phyloP scores from a whole-genome alignment of 2,888 invertebrate genomes.

The Eupithecia vulgata region DNA sequence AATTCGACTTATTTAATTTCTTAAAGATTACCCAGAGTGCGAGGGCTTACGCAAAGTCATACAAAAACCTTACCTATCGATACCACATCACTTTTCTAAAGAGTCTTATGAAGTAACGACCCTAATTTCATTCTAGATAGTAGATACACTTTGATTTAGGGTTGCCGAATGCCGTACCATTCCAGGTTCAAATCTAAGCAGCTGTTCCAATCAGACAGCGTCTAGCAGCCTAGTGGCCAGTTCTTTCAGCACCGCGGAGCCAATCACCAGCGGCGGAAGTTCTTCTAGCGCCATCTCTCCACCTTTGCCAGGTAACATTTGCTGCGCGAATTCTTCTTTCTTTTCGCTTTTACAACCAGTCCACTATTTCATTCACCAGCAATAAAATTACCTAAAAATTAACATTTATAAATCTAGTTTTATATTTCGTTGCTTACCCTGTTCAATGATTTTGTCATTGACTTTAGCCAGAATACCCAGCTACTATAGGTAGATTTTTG shows the following conservation, averaged over 20 bases:
- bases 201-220: constrained; percentile 80
- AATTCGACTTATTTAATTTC: too few species aligned
- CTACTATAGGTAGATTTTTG: background rate
- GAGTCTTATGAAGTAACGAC: too few species aligned
- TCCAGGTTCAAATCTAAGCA: constrained; percentile 80
- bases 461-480: background rate
- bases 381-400: too few species aligned
- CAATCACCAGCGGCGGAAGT: constrained; percentile 79
- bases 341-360: too few species aligned
- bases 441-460: background rate
- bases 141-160: background rate
- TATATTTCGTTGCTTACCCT: too few species aligned
- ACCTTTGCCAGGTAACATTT: constrained; percentile 71
- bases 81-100: too few species aligned
- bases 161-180: constrained; percentile 20
- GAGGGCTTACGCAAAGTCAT: too few species aligned
- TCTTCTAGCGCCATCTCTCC: constrained; percentile 81
- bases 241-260: constrained; percentile 78
- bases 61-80: too few species aligned
- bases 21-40: too few species aligned
- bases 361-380: too few species aligned
- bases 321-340: background rate
- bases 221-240: constrained; percentile 80
- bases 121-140: background rate
- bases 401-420: too few species aligned